phyloP scores from a whole-genome alignment of 2,113 vertebrate species.

The Neogobius melanostomus region DNA sequence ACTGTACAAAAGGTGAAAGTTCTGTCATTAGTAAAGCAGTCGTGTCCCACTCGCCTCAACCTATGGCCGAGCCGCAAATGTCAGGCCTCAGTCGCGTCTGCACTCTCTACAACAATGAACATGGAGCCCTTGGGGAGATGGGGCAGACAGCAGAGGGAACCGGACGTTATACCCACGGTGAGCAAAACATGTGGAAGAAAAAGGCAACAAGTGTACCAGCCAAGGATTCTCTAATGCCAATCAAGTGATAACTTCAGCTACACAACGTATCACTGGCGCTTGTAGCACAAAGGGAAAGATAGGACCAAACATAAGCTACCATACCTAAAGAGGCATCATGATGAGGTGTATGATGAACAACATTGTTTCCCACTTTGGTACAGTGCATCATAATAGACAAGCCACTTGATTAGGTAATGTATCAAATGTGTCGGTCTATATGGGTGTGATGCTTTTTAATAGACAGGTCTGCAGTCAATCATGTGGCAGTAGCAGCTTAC shows the following conservation, averaged over 20 bases:
- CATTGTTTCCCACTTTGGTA: too few species aligned
- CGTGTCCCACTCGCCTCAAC: conserved; percentile 24
- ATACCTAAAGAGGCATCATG: too few species aligned
- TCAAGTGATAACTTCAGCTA: not conserved
- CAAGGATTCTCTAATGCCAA: not conserved
- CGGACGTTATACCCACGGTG: not conserved
- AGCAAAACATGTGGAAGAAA: not conserved
- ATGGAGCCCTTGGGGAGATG: conserved; percentile 10
- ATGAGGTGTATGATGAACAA: too few species aligned
- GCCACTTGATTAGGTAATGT: too few species aligned
- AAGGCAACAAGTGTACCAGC: not conserved
- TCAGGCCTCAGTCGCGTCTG: conserved; percentile 34
- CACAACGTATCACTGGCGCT: not conserved
- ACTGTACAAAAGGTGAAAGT: conserved; percentile 20
- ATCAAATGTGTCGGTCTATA: too few species aligned
- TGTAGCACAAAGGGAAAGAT: too few species aligned
- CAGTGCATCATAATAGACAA: too few species aligned
- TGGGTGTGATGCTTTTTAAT: too few species aligned
- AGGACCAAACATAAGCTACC: too few species aligned
- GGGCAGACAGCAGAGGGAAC: not conserved
- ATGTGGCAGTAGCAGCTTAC: too few species aligned
- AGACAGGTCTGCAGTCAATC: too few species aligned
- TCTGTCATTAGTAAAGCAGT: conserved; percentile 39
- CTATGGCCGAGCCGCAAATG: conserved; percentile 38
- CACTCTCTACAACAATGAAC: conserved; percentile 1